Base-by-base conservation (phyloP, 1,140 invertebrate genomes). In the Coelopa frigida region DNA sequence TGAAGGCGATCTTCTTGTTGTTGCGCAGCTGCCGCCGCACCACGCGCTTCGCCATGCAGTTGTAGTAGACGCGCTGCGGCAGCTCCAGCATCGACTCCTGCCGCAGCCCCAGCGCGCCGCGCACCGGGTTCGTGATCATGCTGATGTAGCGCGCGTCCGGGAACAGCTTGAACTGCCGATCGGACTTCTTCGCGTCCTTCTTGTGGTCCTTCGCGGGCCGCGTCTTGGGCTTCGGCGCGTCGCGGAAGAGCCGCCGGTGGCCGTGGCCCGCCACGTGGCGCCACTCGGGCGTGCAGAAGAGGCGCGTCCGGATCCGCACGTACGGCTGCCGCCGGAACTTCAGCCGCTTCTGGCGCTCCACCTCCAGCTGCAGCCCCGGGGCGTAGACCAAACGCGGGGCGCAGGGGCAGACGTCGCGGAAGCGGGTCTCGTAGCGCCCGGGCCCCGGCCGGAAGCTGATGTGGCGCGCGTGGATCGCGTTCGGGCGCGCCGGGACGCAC, bases 1-100 rank as follows among this genome's bases (percentile, higher is more conserved):
- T 48, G 12, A 66, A 66, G 15, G 62, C 62, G 11, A 66, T 59
- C 33, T 66, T 66, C 35, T 66, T 66, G 37, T 66, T 66, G 38
- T 53, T 66, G 1, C 61, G 54, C 52, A 66, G 17, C 32, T 66
- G 62, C 17, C 62, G 62, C 3, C 62, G 54, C 0, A 22, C 22
- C 1, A 59, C 18, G 0, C 55, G 51, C 39, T 62, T 66, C 6
- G 53, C 39, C 1, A 61, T 56, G 15, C 56, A 61, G 7, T 66
- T 66, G 39, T 56, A 66, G 7, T 41, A 44, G 15, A 66, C 61
- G 14, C 45, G 49, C 1, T 56, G 53, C 38, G 48, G 52, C 15
- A 53, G 50, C 0, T 52, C 43, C 0, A 39, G 2, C 1, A 61
- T 17, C 0, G 53, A 45, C 4, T 42, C 51, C 2, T 15, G 4